Conservation (phyloP, 2,797 vertebrate genomes). For the Semaprochilodus insignis region DNA sequence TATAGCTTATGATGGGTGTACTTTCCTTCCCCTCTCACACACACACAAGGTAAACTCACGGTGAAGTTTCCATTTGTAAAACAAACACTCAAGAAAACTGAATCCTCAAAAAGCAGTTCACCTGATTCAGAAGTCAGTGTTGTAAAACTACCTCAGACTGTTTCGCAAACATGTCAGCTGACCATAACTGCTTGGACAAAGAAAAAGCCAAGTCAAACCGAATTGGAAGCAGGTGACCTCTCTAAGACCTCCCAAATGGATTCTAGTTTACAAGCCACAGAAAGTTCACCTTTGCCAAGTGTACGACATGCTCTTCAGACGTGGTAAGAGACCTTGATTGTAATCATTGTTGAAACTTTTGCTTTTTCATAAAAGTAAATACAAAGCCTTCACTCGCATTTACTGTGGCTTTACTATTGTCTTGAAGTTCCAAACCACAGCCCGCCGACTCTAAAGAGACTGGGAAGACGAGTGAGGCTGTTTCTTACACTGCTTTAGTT, state of each 20-base stretch:
- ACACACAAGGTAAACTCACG: background rate
- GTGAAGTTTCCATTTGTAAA: slow-evolving; percentile 1
- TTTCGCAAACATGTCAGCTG: background rate
- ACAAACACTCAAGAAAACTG: background rate
- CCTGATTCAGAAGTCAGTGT: background rate
- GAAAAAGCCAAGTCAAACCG: background rate
- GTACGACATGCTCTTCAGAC: background rate
- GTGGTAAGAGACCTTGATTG: slow-evolving; percentile 9
- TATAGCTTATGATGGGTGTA: background rate
- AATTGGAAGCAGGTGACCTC: background rate
- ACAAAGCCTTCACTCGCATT: background rate
- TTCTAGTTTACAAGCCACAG: background rate
- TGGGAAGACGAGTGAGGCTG: background rate
- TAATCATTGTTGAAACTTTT: background rate
- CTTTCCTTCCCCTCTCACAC: background rate
- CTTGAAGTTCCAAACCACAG: slow-evolving; percentile 6
- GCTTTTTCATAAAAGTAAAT: background rate
- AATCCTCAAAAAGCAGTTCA: background rate
- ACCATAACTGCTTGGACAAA: slow-evolving; percentile 8
- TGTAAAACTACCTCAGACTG: background rate
- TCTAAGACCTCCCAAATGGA: background rate
- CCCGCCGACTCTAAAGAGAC: background rate
- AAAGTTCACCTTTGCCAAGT: background rate
- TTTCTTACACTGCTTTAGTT: background rate
- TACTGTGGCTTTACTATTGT: background rate